Conservation (phyloP, 2,888 invertebrate genomes). For the Noctua comes region DNA sequence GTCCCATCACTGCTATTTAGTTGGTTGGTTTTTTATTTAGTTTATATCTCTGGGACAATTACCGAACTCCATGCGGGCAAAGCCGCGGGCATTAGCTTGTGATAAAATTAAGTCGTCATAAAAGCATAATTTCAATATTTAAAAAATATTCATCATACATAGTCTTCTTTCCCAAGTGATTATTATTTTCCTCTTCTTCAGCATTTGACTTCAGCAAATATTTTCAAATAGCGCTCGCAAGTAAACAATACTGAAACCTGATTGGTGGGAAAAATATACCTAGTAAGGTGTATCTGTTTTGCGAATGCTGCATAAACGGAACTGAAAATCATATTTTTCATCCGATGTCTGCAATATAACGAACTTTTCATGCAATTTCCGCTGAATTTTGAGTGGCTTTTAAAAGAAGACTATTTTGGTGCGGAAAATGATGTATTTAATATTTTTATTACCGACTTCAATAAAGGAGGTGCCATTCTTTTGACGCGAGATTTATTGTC, state of each 20-base stretch:
- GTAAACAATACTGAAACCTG: background rate
- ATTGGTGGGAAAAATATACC: background rate
- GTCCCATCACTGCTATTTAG: background rate
- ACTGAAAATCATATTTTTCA: no score
- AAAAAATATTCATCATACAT: background rate
- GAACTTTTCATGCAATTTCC: slow-evolving; percentile 29
- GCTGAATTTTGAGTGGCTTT: slow-evolving; percentile 6
- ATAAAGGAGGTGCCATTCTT: background rate
- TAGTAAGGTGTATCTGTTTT: background rate
- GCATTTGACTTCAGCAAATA: background rate
- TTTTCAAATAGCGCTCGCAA: background rate
- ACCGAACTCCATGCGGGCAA: no score
- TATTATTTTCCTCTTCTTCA: background rate
- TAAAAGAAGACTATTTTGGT: background rate
- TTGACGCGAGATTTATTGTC: background rate
- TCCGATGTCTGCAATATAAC: background rate
- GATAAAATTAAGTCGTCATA: background rate
- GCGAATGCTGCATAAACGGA: background rate
- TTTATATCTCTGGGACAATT: background rate
- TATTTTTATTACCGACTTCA: slow-evolving; percentile 8
- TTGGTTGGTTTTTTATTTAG: background rate
- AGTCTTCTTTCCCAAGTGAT: no score
- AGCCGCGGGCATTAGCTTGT: no score
- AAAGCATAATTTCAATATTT: background rate
- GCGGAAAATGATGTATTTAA: background rate